Conservation (phyloP, 2,113 vertebrate species). For the Sylvilagus bachmani region DNA sequence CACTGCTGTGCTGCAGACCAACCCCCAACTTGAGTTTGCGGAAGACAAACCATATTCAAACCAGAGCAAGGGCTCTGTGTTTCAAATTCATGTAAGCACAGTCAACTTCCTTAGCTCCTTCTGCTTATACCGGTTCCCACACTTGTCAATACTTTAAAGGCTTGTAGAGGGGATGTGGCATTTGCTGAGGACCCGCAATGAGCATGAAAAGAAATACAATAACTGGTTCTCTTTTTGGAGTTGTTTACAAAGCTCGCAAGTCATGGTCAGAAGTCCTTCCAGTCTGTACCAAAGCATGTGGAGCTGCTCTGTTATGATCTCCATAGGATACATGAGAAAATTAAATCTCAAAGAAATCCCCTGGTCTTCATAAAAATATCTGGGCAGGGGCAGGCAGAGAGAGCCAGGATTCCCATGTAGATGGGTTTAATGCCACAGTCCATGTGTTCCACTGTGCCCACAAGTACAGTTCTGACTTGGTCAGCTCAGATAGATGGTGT, state of each 20-base stretch:
- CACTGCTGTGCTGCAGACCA: too few relatives aligned
- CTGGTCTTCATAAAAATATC: not conserved
- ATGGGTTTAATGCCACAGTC: not conserved
- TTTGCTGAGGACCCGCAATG: not conserved
- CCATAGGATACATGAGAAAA: not conserved
- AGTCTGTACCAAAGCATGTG: not conserved
- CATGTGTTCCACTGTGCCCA: fast-evolving
- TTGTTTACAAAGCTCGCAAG: not conserved
- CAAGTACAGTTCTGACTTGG: too few relatives aligned
- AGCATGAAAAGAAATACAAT: conserved; percentile 11
- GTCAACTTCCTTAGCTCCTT: not conserved
- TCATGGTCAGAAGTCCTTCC: not conserved
- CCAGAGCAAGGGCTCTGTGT: not conserved
- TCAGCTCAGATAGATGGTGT: not conserved
- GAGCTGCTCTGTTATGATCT: not conserved
- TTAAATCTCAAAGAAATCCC: not conserved
- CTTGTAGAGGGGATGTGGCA: not conserved
- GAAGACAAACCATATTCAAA: too few relatives aligned
- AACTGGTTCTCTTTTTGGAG: not conserved
- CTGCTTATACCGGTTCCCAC: not conserved
- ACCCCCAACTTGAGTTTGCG: too few relatives aligned
- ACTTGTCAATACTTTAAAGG: not conserved
- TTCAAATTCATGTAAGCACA: not conserved
- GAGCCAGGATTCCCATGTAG: not conserved
- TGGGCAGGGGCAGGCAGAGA: not conserved